phyloP scores from a whole-genome alignment of 2,797 vertebrate species.

The Tympanoctomys barrerae region DNA sequence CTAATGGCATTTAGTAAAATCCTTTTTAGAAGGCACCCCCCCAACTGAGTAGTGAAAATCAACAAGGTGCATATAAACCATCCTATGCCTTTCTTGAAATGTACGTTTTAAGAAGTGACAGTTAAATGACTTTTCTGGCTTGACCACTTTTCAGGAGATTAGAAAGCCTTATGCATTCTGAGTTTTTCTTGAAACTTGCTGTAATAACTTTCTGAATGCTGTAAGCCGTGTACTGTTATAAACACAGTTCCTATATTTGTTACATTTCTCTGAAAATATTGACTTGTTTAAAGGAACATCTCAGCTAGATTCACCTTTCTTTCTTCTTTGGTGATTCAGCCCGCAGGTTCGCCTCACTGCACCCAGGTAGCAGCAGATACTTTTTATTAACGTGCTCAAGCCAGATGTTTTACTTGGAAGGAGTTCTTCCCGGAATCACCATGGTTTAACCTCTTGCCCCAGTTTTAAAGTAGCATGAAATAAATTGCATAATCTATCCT shows the following conservation, averaged over 20 bases:
- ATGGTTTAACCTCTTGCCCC: constrained; percentile 35
- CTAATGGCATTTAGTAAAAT: constrained; percentile 71
- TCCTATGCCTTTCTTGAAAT: constrained; percentile 85
- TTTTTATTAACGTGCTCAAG: constrained; percentile 77
- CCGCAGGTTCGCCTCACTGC: constrained; percentile 77
- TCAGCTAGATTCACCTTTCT: constrained; percentile 30
- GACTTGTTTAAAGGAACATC: neutral
- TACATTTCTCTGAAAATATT: constrained; percentile 67
- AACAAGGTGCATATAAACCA: constrained; percentile 84
- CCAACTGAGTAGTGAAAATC: constrained; percentile 67
- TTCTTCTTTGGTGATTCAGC: constrained; percentile 64
- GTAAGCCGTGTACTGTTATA: constrained; percentile 65
- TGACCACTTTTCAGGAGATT: constrained; percentile 75
- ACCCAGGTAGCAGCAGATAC: constrained; percentile 75
- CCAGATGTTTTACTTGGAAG: constrained; percentile 72
- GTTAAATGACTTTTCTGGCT: constrained; percentile 39
- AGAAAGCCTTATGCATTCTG: constrained; percentile 74
- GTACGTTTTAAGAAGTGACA: constrained; percentile 59
- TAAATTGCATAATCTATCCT: neutral
- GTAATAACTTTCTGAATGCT: constrained; percentile 60
- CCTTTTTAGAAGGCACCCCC: constrained; percentile 69
- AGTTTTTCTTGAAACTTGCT: constrained; percentile 70
- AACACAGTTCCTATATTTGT: neutral
- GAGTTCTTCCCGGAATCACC: constrained; percentile 50
- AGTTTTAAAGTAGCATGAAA: constrained; percentile 19